These are phyloP conservation scores for Drosophila bifasciata DNA, from an alignment of 1,140 invertebrate genomes.

Conservation along the genomic window DNA sequence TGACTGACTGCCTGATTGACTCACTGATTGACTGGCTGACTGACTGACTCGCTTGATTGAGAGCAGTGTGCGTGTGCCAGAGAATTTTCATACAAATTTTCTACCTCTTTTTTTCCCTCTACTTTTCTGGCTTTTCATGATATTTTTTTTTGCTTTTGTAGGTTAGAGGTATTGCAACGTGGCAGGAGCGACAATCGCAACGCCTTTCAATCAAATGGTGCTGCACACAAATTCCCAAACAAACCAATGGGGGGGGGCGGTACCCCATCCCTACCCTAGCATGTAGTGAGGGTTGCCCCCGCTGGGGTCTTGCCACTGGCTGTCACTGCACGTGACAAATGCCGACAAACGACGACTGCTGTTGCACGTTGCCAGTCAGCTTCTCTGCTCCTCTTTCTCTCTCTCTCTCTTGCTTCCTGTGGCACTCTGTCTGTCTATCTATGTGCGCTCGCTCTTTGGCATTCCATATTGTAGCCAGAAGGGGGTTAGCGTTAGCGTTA, in stretches of 20 bases:
- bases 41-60: slow-evolving; percentile 48
- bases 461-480: slow-evolving; percentile 39
- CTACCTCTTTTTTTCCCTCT: slow-evolving; percentile 12
- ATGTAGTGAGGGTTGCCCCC: slow-evolving; percentile 7
- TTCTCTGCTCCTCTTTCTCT: neutral
- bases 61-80: slow-evolving; percentile 31
- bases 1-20: slow-evolving; percentile 44
- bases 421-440: slow-evolving; percentile 6
- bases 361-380: slow-evolving; percentile 14
- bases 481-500: slow-evolving; percentile 17
- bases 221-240: slow-evolving; percentile 65
- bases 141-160: neutral
- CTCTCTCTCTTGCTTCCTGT: too few relatives aligned
- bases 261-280: slow-evolving; percentile 9
- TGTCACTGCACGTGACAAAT: slow-evolving; percentile 75
- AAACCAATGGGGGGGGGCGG: slow-evolving; percentile 39
- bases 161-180: slow-evolving; percentile 44
- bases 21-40: slow-evolving; percentile 24
- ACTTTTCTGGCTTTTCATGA: neutral
- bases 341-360: slow-evolving; percentile 62
- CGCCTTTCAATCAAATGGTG: slow-evolving; percentile 72
- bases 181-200: slow-evolving; percentile 50
- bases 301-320: slow-evolving; percentile 14
- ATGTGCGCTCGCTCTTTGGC: slow-evolving; percentile 8
- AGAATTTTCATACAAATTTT: slow-evolving; percentile 13